Evolutionary conservation across 2,888 invertebrate genomes (phyloP).

Genomic region (Eumerus sabulonum): DNA sequence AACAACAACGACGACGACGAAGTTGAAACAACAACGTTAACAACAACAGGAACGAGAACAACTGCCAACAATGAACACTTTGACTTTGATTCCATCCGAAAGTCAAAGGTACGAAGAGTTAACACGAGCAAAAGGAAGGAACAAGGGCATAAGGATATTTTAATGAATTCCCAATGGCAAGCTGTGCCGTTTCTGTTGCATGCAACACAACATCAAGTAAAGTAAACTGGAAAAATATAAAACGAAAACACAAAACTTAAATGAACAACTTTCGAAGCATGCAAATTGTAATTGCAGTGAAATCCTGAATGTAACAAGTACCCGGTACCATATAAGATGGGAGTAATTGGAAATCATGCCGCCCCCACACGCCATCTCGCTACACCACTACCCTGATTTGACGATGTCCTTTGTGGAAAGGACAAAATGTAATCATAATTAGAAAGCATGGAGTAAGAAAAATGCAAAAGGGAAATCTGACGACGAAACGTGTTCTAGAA

Average conservation of each 20-base stretch:
- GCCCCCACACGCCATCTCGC: too few relatives aligned
- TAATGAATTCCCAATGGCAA: conserved; percentile 64
- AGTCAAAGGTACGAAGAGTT: conserved; percentile 2
- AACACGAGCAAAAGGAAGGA: conserved; percentile 6
- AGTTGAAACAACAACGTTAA: too few relatives aligned
- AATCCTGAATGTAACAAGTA: conserved; percentile 31
- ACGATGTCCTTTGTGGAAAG: conserved; percentile 12
- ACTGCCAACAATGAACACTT: conserved; percentile 49
- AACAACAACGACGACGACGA: neutral
- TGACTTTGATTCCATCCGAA: conserved; percentile 58
- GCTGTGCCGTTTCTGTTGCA: conserved; percentile 19
- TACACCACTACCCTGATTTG: too few relatives aligned
- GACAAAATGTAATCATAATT: conserved; percentile 49
- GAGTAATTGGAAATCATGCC: conserved; percentile 1
- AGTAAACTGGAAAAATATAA: conserved; percentile 6
- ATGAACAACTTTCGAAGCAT: conserved; percentile 41
- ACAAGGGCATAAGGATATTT: conserved; percentile 55
- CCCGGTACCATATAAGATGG: conserved; percentile 41
- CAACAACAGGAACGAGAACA: neutral
- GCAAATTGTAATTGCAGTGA: conserved; percentile 59
- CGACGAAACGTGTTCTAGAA: conserved; percentile 22
- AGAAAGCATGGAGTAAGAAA: conserved; percentile 34
- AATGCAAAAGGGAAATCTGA: neutral
- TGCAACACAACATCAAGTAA: conserved; percentile 47
- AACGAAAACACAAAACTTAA: conserved; percentile 26